Conservation (phyloP, 2,888 invertebrate genomes). For the Listrodromus nycthemerus region DNA sequence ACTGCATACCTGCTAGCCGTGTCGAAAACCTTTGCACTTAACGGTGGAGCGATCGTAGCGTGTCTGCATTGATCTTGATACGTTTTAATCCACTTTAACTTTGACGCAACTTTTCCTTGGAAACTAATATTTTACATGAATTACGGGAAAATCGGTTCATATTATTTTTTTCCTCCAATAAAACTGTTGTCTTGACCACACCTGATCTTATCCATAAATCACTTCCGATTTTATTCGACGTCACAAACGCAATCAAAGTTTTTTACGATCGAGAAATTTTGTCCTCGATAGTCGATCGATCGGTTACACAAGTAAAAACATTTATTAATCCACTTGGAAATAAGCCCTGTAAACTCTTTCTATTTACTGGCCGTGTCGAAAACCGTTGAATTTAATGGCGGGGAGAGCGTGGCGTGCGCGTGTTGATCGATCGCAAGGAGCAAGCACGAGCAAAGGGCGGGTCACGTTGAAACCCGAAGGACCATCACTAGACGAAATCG, state of each 20-base stretch:
- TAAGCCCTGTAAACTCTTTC: not conserved
- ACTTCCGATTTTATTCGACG: not conserved
- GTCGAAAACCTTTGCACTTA: conserved; percentile 23
- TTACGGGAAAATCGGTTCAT: too few relatives aligned
- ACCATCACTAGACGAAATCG: conserved; percentile 65
- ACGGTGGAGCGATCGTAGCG: not conserved
- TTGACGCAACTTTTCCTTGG: too few relatives aligned
- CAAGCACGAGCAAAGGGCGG: conserved; percentile 16
- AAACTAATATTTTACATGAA: too few relatives aligned
- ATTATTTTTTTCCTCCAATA: too few relatives aligned
- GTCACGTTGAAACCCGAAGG: conserved; percentile 47
- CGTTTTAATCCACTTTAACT: too few relatives aligned
- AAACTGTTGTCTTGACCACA: too few relatives aligned
- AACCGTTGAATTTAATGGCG: conserved; percentile 14
- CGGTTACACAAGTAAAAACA: not conserved
- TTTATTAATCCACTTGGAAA: not conserved
- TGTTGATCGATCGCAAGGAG: conserved; percentile 14
- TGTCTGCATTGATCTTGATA: conserved; percentile 14
- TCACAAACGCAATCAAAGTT: not conserved
- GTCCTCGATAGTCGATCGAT: not conserved
- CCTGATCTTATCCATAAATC: not conserved
- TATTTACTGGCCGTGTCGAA: not conserved
- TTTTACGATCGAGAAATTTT: not conserved
- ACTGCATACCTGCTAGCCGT: not conserved
- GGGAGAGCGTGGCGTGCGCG: conserved; percentile 1